A percentile compares a stretch with the other conserved stretches of the same genome.
Conservation (phyloP, 64 coral and sea anemone genomes). For the Actinia tenebrosa region DNA sequence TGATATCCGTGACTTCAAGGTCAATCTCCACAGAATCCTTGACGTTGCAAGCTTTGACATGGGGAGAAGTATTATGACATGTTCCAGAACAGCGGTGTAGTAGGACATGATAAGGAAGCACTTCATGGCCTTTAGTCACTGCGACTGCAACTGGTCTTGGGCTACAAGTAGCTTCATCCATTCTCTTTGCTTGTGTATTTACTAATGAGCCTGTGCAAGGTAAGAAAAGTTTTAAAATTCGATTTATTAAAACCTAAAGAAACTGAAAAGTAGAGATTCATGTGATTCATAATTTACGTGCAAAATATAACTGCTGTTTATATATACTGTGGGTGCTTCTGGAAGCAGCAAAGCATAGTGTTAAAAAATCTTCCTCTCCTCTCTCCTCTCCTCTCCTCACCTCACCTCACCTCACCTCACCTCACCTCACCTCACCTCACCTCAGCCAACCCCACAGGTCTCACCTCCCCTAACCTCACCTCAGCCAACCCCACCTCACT, state of each 20-base stretch:
- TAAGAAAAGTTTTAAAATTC: too few species aligned
- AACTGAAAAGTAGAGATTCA: too few species aligned
- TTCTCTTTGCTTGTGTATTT: not conserved
- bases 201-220: not conserved
- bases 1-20: not conserved
- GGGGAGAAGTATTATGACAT: not conserved
- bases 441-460: too few species aligned
- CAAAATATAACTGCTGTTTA: too few species aligned
- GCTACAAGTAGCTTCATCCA: conserved; percentile 5
- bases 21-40: not conserved
- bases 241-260: too few species aligned
- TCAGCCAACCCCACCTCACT: too few species aligned
- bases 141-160: conserved; percentile 29
- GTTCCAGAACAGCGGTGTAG: conserved; percentile 38
- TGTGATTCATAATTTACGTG: too few species aligned
- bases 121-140: not conserved
- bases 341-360: too few species aligned
- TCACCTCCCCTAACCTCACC: too few species aligned
- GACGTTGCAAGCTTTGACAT: not conserved
- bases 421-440: too few species aligned
- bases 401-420: too few species aligned
- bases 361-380: not conserved
- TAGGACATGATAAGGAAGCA: conserved; percentile 26
- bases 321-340: too few species aligned
- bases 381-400: not conserved